Evolutionary conservation across 2,888 invertebrate genomes (phyloP).

Genomic region (Tortricodes alternella): DNA sequence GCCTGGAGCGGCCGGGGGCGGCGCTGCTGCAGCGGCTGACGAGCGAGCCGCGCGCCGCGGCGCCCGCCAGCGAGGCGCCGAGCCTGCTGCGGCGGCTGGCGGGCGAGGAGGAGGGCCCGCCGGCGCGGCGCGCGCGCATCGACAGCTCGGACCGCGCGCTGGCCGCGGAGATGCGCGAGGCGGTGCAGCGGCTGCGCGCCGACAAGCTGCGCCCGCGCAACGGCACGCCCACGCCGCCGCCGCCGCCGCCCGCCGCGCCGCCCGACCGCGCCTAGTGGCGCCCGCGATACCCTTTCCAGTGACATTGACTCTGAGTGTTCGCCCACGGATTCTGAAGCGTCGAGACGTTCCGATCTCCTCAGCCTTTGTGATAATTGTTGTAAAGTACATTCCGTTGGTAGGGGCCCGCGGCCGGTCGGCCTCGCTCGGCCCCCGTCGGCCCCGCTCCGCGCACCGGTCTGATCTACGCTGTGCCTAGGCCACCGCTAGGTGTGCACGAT

Average conservation of each 20-base stretch:
- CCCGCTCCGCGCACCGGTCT: conserved; percentile 35
- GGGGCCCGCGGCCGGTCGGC: conserved; percentile 14
- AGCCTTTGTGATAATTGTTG: conserved; percentile 74
- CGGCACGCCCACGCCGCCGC: conserved; percentile 60
- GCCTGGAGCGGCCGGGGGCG: conserved; percentile 84
- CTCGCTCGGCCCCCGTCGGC: conserved; percentile 11
- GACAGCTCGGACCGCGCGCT: conserved; percentile 77
- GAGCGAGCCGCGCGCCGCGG: conserved; percentile 50
- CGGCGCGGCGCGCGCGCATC: conserved; percentile 74
- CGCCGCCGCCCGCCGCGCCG: conserved; percentile 48
- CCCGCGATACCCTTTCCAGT: conserved; percentile 37
- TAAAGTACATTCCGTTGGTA: conserved; percentile 74
- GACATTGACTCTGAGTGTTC: conserved; percentile 38
- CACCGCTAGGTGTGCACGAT: conserved; percentile 21
- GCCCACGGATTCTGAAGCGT: conserved; percentile 35
- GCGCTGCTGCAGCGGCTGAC: conserved; percentile 65
- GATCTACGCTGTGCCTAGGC: conserved; percentile 38
- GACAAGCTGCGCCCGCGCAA: conserved; percentile 72
- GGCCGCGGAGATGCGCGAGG: conserved; percentile 77
- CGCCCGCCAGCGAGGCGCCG: conserved; percentile 72
- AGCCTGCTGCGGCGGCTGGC: conserved; percentile 88
- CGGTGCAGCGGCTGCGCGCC: conserved; percentile 75
- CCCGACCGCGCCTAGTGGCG: conserved; percentile 54
- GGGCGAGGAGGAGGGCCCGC: conserved; percentile 83
- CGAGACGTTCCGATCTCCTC: conserved; percentile 60